These are phyloP conservation scores for Bombus confusus DNA, from an alignment of 1,140 invertebrate species.

Conservation along the genomic window DNA sequence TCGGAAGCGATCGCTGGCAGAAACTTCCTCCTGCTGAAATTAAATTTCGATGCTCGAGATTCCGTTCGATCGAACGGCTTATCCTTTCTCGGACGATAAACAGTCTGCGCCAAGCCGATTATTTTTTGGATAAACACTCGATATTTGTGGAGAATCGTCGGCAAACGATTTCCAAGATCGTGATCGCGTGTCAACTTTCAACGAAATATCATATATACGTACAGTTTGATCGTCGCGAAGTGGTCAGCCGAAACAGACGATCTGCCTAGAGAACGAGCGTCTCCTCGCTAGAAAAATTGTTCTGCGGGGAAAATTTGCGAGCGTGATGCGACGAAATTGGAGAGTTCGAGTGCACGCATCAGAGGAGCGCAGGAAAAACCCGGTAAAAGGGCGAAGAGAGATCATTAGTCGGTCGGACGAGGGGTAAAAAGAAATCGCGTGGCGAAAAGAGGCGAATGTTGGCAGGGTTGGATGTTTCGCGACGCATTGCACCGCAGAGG, in stretches of 20 bases:
- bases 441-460: constrained; percentile 18
- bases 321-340: background rate
- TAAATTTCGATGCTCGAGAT: constrained; percentile 53
- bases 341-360: background rate
- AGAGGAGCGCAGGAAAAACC: too few species aligned
- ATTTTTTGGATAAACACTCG: constrained; percentile 21
- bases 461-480: constrained; percentile 17
- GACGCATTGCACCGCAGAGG: background rate
- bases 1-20: constrained; percentile 32
- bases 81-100: background rate
- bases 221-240: background rate
- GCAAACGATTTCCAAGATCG: background rate
- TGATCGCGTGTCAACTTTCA: background rate
- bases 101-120: background rate
- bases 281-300: background rate
- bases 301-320: background rate
- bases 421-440: constrained; percentile 24
- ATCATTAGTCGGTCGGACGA: constrained; percentile 14
- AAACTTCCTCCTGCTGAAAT: constrained; percentile 46
- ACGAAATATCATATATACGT: background rate
- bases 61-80: background rate
- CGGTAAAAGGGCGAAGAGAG: background rate
- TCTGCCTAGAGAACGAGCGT: background rate
- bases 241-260: background rate
- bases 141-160: background rate